A percentile compares a stretch with the other conserved stretches of the same genome.
phyloP scores from a whole-genome alignment of 2,113 vertebrate species.

The Paracanthobrama guichenoti region DNA sequence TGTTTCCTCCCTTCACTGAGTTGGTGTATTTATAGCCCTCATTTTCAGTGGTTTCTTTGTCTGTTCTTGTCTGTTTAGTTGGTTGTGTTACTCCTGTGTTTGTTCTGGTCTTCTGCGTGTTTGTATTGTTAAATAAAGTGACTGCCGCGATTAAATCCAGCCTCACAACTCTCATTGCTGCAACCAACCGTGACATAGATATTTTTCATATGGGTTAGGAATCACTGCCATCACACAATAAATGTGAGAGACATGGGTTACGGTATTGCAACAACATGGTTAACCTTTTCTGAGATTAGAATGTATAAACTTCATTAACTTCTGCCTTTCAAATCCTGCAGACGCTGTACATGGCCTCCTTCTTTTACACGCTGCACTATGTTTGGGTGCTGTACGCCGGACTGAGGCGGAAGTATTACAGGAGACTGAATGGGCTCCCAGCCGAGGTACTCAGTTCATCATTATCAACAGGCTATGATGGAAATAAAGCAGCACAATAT shows the following conservation, averaged over 20 bases:
- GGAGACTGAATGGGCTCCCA: conserved; percentile 65
- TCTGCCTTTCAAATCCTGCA: conserved; percentile 60
- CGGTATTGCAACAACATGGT: neutral
- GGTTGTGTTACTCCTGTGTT: no score
- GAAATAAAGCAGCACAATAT: neutral
- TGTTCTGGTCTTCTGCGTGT: no score
- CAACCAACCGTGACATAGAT: no score
- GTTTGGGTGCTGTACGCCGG: conserved; percentile 81
- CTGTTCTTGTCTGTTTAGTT: no score
- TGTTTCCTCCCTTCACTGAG: no score
- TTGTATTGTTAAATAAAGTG: no score
- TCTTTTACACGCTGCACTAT: conserved; percentile 86
- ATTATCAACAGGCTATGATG: neutral
- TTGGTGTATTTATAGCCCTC: no score
- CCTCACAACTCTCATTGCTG: no score
- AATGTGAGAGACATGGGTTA: neutral
- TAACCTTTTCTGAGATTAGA: no score
- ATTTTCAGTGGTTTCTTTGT: no score
- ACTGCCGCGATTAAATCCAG: no score
- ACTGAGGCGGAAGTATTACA: conserved; percentile 73
- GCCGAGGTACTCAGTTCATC: conserved; percentile 69
- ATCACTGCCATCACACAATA: neutral
- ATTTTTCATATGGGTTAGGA: neutral
- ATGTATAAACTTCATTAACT: neutral
- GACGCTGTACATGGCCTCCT: conserved; percentile 85